Conservation (phyloP, 2,113 vertebrate species). For the Rhinichthys klamathensis region DNA sequence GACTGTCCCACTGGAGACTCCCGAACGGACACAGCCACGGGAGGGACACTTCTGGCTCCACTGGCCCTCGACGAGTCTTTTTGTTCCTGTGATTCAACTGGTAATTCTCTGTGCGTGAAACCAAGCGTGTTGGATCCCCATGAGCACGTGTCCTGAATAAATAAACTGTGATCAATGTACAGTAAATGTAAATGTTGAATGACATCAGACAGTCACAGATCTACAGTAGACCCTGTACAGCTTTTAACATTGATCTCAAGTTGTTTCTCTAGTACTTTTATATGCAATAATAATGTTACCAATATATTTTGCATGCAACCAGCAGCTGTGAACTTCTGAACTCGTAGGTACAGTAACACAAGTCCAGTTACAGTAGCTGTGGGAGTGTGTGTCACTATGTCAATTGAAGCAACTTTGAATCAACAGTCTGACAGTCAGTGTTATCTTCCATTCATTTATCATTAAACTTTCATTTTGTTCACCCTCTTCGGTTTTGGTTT, state of each 20-base stretch:
- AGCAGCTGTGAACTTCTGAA: slow-evolving; percentile 7
- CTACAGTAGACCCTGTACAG: not conserved
- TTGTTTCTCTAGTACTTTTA: not conserved
- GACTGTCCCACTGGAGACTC: slow-evolving; percentile 47
- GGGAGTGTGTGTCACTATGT: not conserved
- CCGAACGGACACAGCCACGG: not conserved
- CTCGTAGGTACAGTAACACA: not conserved
- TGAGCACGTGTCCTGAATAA: not conserved
- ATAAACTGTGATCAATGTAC: not conserved
- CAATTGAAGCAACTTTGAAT: not conserved
- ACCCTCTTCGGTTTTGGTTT: not conserved
- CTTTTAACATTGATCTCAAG: not conserved
- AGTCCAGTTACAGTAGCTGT: not conserved
- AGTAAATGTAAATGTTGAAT: not conserved
- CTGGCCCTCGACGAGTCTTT: not conserved
- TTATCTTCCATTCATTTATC: not conserved
- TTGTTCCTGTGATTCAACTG: not conserved
- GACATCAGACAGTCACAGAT: not conserved
- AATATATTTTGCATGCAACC: not conserved
- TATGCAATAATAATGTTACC: not conserved
- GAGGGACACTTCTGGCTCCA: not conserved
- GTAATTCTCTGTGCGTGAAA: not conserved
- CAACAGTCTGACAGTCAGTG: too few species aligned
- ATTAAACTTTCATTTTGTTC: not conserved
- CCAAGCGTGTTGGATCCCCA: not conserved